Evolutionary conservation across 2,888 invertebrate genomes (phyloP), one percentile per base, ranked within the genome.

Genomic region (Melangyna quadrimaculata): DNA sequence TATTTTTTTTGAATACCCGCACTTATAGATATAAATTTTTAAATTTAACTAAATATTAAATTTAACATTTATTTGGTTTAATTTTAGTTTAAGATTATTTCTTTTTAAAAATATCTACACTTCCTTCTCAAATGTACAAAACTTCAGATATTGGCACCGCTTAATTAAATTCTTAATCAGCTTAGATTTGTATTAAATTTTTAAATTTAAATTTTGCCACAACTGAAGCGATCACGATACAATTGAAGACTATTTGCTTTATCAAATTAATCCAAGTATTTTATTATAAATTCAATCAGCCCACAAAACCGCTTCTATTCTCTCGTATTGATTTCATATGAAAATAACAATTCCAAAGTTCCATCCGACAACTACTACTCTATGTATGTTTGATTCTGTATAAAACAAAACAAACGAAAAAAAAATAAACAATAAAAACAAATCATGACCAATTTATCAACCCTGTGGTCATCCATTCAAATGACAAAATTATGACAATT

Each of bases 381-480:
- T n/a, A n/a, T n/a, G n/a, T n/a, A n/a, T n/a, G n/a, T n/a, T n/a
- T 32, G 22, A 17, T 35, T 61, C 40, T 10, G 27, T 29, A 27
- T 14, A 10, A 32, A 55, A 57, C 45, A 40, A 94, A 2, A n/a
- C n/a, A n/a, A n/a, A n/a, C n/a, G n/a, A 94, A 93, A 91, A 87
- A 87, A 87, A 89, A 87, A 65, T 81, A 88, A 87, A 70, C 74
- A 10, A 57, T 17, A 48, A 63, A 69, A 77, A 61, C 67, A 71
- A 72, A 35, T 63, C 69, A 63, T 78, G 57, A 48, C 70, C 77
- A 17, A 81, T 70, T 72, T 27, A 81, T 70, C 81, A 73, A 43
- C 78, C 77, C 81, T 86, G 81, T 40, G 69, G 86, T 65, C 77
- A 72, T 81, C 86, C 86, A 86, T 86, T 73, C 51, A 86, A 86